Evolutionary conservation across 2,888 invertebrate genomes (phyloP).

Genomic region (Selenia dentaria): DNA sequence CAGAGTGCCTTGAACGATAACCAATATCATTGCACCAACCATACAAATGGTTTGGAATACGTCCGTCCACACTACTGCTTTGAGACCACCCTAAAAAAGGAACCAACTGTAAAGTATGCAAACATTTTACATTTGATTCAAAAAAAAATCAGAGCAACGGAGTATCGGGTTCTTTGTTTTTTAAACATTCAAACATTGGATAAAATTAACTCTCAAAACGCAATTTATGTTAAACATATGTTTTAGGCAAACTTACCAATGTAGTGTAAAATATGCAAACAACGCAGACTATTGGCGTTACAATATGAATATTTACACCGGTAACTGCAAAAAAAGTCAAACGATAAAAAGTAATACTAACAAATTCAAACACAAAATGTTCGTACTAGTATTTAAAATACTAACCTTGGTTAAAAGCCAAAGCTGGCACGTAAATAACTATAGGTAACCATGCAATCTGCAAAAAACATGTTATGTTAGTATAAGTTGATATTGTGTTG

Average conservation of each 20-base stretch:
- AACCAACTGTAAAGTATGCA: no score
- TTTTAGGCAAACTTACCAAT: constrained; percentile 86
- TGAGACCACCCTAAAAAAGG: constrained; percentile 85
- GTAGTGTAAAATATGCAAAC: constrained; percentile 93
- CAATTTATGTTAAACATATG: no score
- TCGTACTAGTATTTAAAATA: constrained; percentile 1
- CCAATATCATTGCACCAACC: constrained; percentile 87
- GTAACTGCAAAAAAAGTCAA: constrained; percentile 83
- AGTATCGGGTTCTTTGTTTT: no score
- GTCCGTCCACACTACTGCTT: constrained; percentile 90
- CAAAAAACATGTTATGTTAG: no score
- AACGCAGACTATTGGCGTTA: constrained; percentile 89
- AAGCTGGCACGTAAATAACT: constrained; percentile 89
- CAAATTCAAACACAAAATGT: not conserved
- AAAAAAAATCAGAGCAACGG: no score
- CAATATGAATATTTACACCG: constrained; percentile 89
- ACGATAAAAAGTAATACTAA: not conserved
- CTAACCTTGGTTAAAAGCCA: constrained; percentile 89
- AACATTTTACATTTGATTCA: no score
- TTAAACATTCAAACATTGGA: no score
- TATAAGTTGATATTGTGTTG: no score
- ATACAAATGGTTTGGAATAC: constrained; percentile 88
- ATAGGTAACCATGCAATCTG: constrained; percentile 89
- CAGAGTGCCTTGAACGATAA: constrained; percentile 86
- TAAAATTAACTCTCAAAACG: no score